These are phyloP conservation scores for Catostomus latipinnis DNA, from an alignment of 2,797 vertebrate genomes.

Conservation along the genomic window DNA sequence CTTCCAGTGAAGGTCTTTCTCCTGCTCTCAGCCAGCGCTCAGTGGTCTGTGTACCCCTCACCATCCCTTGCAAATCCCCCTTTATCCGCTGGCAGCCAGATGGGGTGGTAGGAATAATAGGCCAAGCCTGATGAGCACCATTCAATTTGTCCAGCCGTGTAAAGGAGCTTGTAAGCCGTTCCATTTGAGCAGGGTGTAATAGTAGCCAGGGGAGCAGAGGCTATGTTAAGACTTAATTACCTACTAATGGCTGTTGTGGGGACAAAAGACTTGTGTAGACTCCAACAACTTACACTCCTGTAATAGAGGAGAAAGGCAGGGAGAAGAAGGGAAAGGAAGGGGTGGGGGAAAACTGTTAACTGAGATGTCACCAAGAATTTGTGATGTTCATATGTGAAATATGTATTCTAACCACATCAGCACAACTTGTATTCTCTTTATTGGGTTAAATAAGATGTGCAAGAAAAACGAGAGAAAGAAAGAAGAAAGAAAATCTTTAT, in stretches of 20 bases:
- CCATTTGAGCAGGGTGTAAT: constrained; percentile 82
- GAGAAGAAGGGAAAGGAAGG: constrained; percentile 5
- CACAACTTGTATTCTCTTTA: too few species aligned
- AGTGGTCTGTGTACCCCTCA: constrained; percentile 65
- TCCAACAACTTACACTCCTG: constrained; percentile 58
- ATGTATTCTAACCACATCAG: too few species aligned
- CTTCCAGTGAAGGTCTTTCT: constrained; percentile 53
- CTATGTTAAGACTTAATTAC: constrained; percentile 95
- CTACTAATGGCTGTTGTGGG: constrained; percentile 87
- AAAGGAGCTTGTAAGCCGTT: constrained; percentile 87
- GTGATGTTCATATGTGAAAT: too few species aligned
- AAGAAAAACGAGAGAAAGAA: too few species aligned
- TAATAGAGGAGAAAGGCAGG: constrained; percentile 40
- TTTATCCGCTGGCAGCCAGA: constrained; percentile 85
- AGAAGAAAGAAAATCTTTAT: neutral
- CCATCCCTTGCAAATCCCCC: constrained; percentile 82
- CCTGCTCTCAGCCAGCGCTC: constrained; percentile 64
- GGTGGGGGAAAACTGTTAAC: too few species aligned
- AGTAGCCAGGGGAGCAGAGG: constrained; percentile 83
- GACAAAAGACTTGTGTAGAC: constrained; percentile 77
- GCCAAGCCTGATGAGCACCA: constrained; percentile 83
- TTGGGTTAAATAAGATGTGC: too few species aligned
- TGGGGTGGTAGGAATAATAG: constrained; percentile 84
- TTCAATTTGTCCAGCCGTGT: constrained; percentile 90
- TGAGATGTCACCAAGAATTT: too few species aligned